Evolutionary conservation across 2,888 invertebrate genomes (phyloP).

Genomic region (Drosophila paramelanica): DNA sequence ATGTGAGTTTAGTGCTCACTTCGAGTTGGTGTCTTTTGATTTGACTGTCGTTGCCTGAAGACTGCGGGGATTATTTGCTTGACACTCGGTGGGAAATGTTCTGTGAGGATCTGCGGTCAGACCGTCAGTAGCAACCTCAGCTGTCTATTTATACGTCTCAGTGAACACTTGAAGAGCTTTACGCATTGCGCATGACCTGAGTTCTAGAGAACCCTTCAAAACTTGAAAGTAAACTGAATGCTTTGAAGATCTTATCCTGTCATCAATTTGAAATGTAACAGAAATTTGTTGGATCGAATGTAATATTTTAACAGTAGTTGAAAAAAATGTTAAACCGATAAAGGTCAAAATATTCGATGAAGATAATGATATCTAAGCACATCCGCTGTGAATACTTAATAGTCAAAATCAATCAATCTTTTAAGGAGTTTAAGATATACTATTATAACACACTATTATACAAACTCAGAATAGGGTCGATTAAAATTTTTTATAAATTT

Average conservation of each 20-base stretch:
- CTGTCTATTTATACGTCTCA: slow-evolving; percentile 66
- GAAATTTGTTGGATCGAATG: neutral
- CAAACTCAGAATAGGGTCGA: too few species aligned
- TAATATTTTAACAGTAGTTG: neutral
- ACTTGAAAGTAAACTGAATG: slow-evolving; percentile 1
- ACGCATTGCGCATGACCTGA: slow-evolving; percentile 40
- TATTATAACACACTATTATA: too few species aligned
- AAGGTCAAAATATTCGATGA: slow-evolving; percentile 4
- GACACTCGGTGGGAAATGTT: slow-evolving; percentile 77
- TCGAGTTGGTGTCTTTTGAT: slow-evolving; percentile 29
- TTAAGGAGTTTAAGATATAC: too few species aligned
- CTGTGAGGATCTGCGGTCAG: slow-evolving; percentile 32
- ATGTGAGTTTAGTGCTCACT: slow-evolving; percentile 47
- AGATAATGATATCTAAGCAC: neutral
- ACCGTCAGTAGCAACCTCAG: slow-evolving; percentile 50
- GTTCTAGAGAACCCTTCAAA: slow-evolving; percentile 40
- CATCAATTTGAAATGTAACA: neutral
- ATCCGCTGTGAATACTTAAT: neutral
- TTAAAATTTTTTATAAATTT: too few species aligned
- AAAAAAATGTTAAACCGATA: neutral
- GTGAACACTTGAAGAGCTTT: slow-evolving; percentile 50
- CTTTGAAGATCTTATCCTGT: slow-evolving; percentile 13
- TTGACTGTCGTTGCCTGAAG: slow-evolving; percentile 10
- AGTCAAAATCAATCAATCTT: too few species aligned
- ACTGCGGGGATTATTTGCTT: slow-evolving; percentile 47